A percentile compares a stretch with the other conserved stretches of the same genome.
Conservation (phyloP, 2,113 vertebrate species). For the Oryzias celebensis region DNA sequence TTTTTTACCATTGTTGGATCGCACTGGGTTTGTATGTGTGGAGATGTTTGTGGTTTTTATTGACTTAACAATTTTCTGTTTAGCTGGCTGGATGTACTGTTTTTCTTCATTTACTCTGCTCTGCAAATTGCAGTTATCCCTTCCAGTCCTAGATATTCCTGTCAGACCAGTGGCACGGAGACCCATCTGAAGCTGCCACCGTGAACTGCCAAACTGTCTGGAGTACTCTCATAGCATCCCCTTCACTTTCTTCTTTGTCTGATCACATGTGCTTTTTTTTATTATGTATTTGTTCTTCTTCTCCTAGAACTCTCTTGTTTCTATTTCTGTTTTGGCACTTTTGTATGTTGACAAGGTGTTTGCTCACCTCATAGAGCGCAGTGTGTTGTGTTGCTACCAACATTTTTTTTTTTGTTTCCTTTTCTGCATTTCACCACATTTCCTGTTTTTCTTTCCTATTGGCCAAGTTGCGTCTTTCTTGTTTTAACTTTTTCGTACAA, state of each 20-base stretch:
- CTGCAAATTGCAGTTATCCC: constrained; percentile 69
- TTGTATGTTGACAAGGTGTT: constrained; percentile 55
- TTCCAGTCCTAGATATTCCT: constrained; percentile 75
- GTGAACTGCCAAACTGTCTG: constrained; percentile 63
- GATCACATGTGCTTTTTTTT: constrained; percentile 21
- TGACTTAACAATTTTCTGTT: constrained; percentile 59
- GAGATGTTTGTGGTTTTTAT: constrained; percentile 63
- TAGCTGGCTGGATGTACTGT: constrained; percentile 61
- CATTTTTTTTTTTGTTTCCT: neutral
- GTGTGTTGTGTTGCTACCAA: constrained; percentile 42
- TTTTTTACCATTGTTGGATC: constrained; percentile 43
- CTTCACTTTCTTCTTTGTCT: constrained; percentile 34
- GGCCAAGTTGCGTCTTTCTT: constrained; percentile 18
- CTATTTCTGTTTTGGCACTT: constrained; percentile 56
- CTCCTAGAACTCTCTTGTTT: constrained; percentile 31
- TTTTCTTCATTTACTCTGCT: constrained; percentile 46
- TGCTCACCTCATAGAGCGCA: constrained; percentile 64
- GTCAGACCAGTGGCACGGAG: constrained; percentile 67
- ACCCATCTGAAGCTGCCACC: constrained; percentile 69
- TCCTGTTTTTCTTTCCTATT: constrained; percentile 17
- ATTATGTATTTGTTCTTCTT: constrained; percentile 19
- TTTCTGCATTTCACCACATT: too few relatives aligned
- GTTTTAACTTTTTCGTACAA: constrained; percentile 27
- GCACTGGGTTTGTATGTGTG: constrained; percentile 40
- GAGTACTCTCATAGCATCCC: constrained; percentile 61